Base-by-base conservation (phyloP, 2,113 vertebrate genomes). In the Rhinolophus ferrumequinum region DNA sequence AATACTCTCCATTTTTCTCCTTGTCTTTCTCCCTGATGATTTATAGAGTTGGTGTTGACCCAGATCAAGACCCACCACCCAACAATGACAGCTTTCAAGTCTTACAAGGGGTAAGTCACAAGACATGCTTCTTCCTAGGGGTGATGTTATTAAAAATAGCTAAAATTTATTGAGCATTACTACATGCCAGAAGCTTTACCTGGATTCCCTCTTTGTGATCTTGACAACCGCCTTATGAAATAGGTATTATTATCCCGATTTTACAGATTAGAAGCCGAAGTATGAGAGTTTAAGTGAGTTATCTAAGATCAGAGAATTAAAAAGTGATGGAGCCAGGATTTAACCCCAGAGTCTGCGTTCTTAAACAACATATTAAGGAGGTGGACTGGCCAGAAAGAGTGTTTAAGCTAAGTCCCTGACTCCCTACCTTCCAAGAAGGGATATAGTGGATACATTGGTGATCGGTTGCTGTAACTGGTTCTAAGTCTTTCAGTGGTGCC, bases 1-100 rank as follows among this genome's bases (percentile, higher is more conserved):
- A 98, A 98, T 91, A 54, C 80, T 88, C 58, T 97, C n/a, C 67
- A 8, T 95, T 96, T 98, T 97, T 98, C 96, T 97, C 60, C 73
- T 96, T 97, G 96, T 98, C 97, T 95, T 97, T 96, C 69, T 96
- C 88, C 88, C 95, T 95, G 97, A 83, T 97, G 90, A 98, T 98
- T 77, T 98, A 90, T 96, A 99, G 99, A 98, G 99, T 99, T 92
- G 99, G 99, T n/a, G 99, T 99, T 97, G 99, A 99, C 95, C 99
- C 99, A 83, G 99, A 99, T 98, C 99, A 99, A 97, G 99, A 99
- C 98, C 99, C 98, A 79, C 99, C 99, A 96, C 98, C 98, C 54
- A 99, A 98, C 97, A 99, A 99, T 15, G 99, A 99, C 98, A 99
- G 98, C 98, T 99, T 99, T 98, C 99, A 99, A 99, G 99, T 99